Base-by-base conservation (phyloP, 2,888 invertebrate genomes). In the Anthoptus insignis region DNA sequence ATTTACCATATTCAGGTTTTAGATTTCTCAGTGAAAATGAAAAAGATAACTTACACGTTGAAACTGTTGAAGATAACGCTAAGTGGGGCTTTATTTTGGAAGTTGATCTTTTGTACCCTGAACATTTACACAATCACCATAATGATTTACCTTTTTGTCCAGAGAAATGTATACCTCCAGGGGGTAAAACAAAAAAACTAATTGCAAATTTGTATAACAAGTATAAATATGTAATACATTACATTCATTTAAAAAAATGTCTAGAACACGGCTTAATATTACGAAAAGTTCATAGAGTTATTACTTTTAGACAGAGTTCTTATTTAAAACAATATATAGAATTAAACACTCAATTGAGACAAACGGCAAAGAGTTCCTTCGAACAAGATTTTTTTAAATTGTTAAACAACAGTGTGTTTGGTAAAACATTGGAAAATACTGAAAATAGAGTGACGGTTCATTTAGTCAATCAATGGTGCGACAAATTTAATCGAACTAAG, bases 401-500 rank as follows among this genome's bases (percentile, higher is more conserved):
- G 8, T 27, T 27, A 27, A 32, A 32, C 11, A 32, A 32, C 11
- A 32, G 32, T 11, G 32, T n/a, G n/a, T n/a, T 37, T 37, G 37
- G n/a, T 3, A 37, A 37, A 37, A 37, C 37, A 37, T 37, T 37
- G n/a, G 37, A 37, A 37, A 37, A 37, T 6, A 37, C 37, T 7
- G 37, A 37, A 37, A 37, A 37, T n/a, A 37, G 37, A 37, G 37
- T 37, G 37, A 37, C n/a, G 13, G 37, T 37, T 37, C 37, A 37
- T 37, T 37, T 37, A 37, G n/a, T 37, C n/a, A 37, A 37, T 7
- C n/a, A 3, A 3, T 37, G 37, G 37, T 2, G 11, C 11, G 2
- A 11, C 11, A 9, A 7, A 32, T 9, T 9, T 32, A 32, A 32
- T 32, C 6, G 11, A 32, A 32, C 32, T 7, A 32, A 32, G 11